Base-by-base conservation (phyloP, 2,888 invertebrate species). In the Drosophila atroscutellata region DNA sequence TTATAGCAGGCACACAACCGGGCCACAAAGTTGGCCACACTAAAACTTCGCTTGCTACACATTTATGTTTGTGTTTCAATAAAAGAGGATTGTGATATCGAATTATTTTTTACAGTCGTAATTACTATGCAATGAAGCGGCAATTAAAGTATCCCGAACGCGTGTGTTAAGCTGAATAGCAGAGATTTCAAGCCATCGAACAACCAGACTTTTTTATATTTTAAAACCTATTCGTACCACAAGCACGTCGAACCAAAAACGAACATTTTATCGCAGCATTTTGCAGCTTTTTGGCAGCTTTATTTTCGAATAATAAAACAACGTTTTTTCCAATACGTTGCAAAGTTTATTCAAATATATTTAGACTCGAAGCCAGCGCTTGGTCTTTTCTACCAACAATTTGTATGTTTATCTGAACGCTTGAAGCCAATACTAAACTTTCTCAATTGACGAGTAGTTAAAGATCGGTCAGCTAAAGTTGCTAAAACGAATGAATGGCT, bases 21-120 rank as follows among this genome's bases (percentile, higher is more conserved):
- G 8, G 15, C 9, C 34, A 77, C 58, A 51, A 77, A 62, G 2
- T 71, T 9, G 32, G 3, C 24, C 26, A 42, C 18, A 34, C 26
- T 37, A 50, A 30, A n/a, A 26, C 7, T 28, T 18, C 26, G 2
- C 8, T 24, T 24, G 26, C 3, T 8, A 47, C 8, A 8, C 26
- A 8, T 8, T 3, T 20, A 7, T 1, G 49, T 26, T 5, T 26
- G 5, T 13, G 20, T 20, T 7, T 13, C 20, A 20, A 20, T 20
- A 20, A 45, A 20, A 45, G 45, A 1, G 7, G 7, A 20, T 20
- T 20, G 3, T 6, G 5, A 24, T 24, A 6, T 36, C 24, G 52
- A 54, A 18, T 26, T 54, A 9, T 34, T 34, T 32, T 32, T 8
- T 30, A 32, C 20, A 13, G 28, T 11, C n/a, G 15, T 5, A 3